Base-by-base conservation (phyloP, 2,113 vertebrate species). In the Lasiurus cinereus region DNA sequence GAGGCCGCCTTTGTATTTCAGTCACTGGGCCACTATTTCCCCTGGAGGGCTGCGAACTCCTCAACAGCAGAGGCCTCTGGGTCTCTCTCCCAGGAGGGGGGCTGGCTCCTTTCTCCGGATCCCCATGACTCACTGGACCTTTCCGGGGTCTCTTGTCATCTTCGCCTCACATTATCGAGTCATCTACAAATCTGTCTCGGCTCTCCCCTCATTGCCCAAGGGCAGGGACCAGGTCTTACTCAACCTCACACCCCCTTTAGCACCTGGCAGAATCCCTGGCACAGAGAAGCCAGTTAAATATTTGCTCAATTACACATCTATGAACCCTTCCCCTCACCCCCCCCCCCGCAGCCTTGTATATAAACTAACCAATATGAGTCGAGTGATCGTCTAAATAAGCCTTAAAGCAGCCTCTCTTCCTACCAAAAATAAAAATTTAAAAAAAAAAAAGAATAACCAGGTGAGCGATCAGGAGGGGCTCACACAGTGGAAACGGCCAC, bases 301-400 rank as follows among this genome's bases (percentile, higher is more conserved):
- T 96, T 97, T 97, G 95, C 69, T 94, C 90, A 70, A 79, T 97
- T 95, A 97, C 96, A 96, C 95, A 96, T 97, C 87, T 94, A 56
- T 73, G 79, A 66, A 27, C 64, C 90, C 66, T 39, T 73, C 8
- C 92, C 87, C 79, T 18, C 64, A 82, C 33, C 33, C 72, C 87
- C 3, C 33, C 33, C 72, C 87, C 3, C n/a, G 76, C 84, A 91
- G 79, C 54, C 95, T 52, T n/a, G 70, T 24, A 64, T 73, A 87
- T 83, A 87, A 96, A 94, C 8, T 82, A 67, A 85, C 85, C 73
- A 76, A 84, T 88, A 93, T 69, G 90, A 90, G 87, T 83, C 16
- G n/a, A 88, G 74, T 21, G 92, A 93, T 62, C 85, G 90, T 82
- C 96, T 87, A 50, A 84, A 88, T 19, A 70, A 78, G 73, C 70